phyloP scores from a whole-genome alignment of 1,140 invertebrate species.

The Luehdorfia chinensis region DNA sequence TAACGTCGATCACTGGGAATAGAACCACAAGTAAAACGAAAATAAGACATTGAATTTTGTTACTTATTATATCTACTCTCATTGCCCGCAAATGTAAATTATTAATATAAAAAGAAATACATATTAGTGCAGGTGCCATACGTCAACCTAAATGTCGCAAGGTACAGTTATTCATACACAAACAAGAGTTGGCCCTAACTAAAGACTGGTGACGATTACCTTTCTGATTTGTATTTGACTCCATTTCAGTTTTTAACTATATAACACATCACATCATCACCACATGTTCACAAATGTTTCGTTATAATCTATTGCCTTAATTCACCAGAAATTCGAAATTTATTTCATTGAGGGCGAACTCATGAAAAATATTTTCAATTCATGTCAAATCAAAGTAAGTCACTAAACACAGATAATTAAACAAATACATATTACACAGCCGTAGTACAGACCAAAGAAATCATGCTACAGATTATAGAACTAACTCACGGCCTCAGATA shows the following conservation, averaged over 20 bases:
- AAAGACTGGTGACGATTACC: constrained; percentile 43
- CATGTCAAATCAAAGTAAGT: constrained; percentile 16
- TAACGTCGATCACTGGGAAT: too few species aligned
- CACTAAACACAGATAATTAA: constrained; percentile 11
- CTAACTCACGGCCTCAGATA: too few species aligned
- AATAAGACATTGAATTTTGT: too few species aligned
- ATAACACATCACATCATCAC: constrained; percentile 65
- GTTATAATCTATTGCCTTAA: constrained; percentile 18
- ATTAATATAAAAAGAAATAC: constrained; percentile 1
- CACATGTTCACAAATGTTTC: constrained; percentile 26
- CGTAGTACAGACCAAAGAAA: neutral
- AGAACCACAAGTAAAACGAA: too few species aligned
- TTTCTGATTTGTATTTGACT: constrained; percentile 63
- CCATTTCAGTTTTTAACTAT: constrained; percentile 48
- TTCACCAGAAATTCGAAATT: constrained; percentile 20
- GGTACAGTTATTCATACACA: constrained; percentile 73
- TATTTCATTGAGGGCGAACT: constrained; percentile 19
- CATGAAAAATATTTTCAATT: constrained; percentile 19
- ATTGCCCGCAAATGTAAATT: neutral
- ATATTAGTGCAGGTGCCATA: constrained; percentile 35
- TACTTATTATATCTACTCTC: too few species aligned
- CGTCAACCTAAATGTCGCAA: constrained; percentile 59
- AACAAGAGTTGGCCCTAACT: constrained; percentile 53
- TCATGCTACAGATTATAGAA: too few species aligned
- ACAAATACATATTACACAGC: neutral